phyloP scores from a whole-genome alignment of 2,113 vertebrate species.

The Macquaria australasica region DNA sequence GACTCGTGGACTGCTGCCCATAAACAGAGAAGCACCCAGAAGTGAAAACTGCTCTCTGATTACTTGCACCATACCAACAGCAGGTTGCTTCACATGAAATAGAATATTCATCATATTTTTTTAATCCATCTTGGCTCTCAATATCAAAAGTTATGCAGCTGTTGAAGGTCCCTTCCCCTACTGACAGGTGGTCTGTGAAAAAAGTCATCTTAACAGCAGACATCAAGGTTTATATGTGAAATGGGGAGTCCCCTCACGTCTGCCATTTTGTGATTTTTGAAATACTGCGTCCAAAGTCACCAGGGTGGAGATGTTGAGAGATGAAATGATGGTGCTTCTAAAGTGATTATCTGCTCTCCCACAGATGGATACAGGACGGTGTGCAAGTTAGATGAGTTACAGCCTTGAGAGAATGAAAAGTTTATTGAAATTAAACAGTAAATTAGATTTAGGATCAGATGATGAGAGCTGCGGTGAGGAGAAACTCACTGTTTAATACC shows the following conservation, averaged over 20 bases:
- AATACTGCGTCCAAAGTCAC: conserved; percentile 42
- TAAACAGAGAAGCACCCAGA: conserved; percentile 40
- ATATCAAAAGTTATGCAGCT: not conserved
- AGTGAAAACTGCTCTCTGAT: conserved; percentile 39
- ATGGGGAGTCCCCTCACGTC: conserved; percentile 37
- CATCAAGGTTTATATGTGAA: conserved; percentile 1
- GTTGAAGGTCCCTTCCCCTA: not conserved
- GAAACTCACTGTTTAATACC: conserved; percentile 28
- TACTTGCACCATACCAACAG: not conserved
- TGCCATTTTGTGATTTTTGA: conserved; percentile 20
- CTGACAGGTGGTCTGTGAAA: conserved; percentile 21
- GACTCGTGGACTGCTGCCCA: conserved; percentile 47
- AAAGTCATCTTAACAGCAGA: conserved; percentile 21
- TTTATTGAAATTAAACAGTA: conserved; percentile 52
- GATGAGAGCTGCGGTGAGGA: conserved; percentile 25
- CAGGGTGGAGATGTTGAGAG: conserved; percentile 25
- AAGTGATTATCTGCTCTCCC: conserved; percentile 33
- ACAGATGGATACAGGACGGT: conserved; percentile 12
- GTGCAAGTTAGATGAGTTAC: conserved; percentile 34
- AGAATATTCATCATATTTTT: conserved; percentile 19
- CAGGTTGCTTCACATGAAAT: conserved; percentile 9
- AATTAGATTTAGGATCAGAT: conserved; percentile 51
- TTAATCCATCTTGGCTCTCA: conserved; percentile 6
- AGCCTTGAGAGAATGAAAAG: conserved; percentile 39
- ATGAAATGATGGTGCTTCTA: conserved; percentile 28